Conservation (phyloP, 2,797 vertebrate genomes). For the Lacerta agilis region DNA sequence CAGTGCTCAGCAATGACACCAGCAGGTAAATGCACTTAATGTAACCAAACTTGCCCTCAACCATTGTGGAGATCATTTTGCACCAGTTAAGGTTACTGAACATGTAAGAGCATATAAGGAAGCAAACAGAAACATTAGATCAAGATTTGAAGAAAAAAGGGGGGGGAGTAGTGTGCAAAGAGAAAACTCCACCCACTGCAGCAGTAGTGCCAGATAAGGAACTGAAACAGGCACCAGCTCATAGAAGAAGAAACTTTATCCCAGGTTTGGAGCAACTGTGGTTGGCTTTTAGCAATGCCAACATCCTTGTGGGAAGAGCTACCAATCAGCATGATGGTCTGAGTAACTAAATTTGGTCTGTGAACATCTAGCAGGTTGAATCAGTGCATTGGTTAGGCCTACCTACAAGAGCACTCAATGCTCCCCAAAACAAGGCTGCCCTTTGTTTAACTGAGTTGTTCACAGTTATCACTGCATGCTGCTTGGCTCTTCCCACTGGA, state of each 20-base stretch:
- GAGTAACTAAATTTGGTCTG: background rate
- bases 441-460: background rate
- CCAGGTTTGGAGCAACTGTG: background rate
- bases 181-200: background rate
- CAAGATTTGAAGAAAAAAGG: background rate
- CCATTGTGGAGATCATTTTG: background rate
- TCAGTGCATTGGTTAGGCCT: background rate
- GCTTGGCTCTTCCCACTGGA: background rate
- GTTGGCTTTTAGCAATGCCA: background rate
- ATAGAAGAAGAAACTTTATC: background rate
- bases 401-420: background rate
- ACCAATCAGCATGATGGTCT: background rate
- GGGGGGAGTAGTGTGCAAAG: background rate
- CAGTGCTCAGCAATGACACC: background rate
- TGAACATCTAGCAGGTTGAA: background rate
- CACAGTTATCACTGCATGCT: background rate
- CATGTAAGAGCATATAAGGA: background rate
- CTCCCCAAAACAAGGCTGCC: background rate
- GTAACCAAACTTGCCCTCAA: background rate
- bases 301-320: background rate
- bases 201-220: background rate
- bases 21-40: background rate
- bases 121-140: background rate
- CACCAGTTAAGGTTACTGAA: background rate
- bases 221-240: background rate